Evolutionary conservation across 2,113 vertebrate species (phyloP).

Genomic region (Hippocampus guttulatus): DNA sequence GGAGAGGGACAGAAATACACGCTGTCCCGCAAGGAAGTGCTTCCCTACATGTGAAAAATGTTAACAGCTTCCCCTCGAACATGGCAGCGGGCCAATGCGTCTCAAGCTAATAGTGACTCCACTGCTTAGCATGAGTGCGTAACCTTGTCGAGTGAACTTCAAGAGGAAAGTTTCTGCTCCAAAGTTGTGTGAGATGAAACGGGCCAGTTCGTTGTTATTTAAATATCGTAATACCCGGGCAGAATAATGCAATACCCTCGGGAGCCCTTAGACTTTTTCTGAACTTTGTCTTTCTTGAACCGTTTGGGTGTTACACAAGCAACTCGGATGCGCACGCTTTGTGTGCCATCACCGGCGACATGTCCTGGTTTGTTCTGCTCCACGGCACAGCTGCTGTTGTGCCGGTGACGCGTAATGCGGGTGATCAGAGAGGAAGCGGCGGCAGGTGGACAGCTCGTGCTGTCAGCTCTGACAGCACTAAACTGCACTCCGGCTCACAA

Average conservation of each 20-base stretch:
- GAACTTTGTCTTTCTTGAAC: constrained; percentile 16
- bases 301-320: constrained; percentile 29
- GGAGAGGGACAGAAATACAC: constrained; percentile 65
- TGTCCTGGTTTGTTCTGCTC: constrained; percentile 28
- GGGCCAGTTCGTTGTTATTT: constrained; percentile 5
- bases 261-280: constrained; percentile 8
- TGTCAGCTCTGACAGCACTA: constrained; percentile 36
- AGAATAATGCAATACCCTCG: constrained; percentile 5
- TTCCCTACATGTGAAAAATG: constrained; percentile 49
- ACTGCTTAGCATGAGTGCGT: neutral
- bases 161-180: constrained; percentile 8
- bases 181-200: constrained; percentile 7
- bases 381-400: constrained; percentile 37
- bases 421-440: constrained; percentile 29
- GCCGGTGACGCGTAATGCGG: constrained; percentile 15
- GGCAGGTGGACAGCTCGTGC: constrained; percentile 33
- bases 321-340: constrained; percentile 13
- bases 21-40: constrained; percentile 55
- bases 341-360: constrained; percentile 18
- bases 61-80: constrained; percentile 47
- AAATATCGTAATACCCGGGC: constrained; percentile 6
- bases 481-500: constrained; percentile 12
- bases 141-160: constrained; percentile 9
- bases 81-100: constrained; percentile 36
- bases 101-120: neutral